These are phyloP conservation scores for Electrona antarctica DNA, from an alignment of 2,113 vertebrate genomes.

Conservation along the genomic window DNA sequence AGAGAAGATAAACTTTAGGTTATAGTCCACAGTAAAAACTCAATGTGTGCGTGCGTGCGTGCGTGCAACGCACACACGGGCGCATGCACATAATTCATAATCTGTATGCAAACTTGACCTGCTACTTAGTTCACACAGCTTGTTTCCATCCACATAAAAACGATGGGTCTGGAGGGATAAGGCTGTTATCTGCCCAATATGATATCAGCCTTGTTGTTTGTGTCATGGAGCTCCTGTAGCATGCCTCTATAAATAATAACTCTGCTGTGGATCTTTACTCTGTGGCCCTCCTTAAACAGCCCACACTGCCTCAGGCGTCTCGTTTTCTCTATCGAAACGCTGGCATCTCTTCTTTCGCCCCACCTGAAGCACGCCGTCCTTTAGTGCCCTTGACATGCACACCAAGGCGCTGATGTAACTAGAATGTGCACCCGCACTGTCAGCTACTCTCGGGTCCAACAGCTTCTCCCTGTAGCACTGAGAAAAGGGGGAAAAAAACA, in stretches of 20 bases:
- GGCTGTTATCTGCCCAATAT: conserved; percentile 39
- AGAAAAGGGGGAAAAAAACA: background rate
- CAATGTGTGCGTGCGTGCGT: background rate
- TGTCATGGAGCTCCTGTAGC: conserved; percentile 27
- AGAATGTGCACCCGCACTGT: conserved; percentile 37
- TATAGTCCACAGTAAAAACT: no score
- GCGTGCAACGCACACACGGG: no score
- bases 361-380: conserved; percentile 36
- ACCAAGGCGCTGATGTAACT: conserved; percentile 27
- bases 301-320: conserved; percentile 41
- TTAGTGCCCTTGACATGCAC: conserved; percentile 41
- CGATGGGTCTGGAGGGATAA: conserved; percentile 30
- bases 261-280: conserved; percentile 39
- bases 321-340: conserved; percentile 55
- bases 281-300: conserved; percentile 25
- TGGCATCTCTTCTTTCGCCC: conserved; percentile 28
- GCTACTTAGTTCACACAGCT: conserved; percentile 8
- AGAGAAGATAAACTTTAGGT: no score
- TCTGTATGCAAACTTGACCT: background rate
- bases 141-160: conserved; percentile 33
- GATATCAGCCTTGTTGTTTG: conserved; percentile 46
- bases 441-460: conserved; percentile 31
- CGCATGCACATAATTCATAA: background rate
- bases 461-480: conserved; percentile 34
- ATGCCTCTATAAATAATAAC: conserved; percentile 49